Evolutionary conservation across 2,888 invertebrate species (phyloP).

Genomic region (Lepidochitona cinerea): DNA sequence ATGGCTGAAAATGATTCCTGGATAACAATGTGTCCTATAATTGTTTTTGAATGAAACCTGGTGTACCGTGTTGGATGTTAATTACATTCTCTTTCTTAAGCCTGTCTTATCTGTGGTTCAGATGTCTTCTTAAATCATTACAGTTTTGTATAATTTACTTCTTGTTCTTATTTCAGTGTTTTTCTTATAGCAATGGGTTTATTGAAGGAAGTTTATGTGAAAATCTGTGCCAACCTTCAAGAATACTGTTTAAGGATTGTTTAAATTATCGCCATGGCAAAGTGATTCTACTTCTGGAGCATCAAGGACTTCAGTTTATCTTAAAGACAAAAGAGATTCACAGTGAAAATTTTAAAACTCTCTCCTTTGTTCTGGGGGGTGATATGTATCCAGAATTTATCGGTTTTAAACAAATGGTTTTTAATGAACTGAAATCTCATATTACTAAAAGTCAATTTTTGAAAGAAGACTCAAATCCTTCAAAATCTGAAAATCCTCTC

Average conservation of each 20-base stretch:
- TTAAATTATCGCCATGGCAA: slow-evolving; percentile 77
- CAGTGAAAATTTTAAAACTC: not conserved
- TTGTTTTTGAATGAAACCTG: no score
- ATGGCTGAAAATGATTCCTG: no score
- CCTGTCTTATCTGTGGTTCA: no score
- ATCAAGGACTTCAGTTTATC: not conserved
- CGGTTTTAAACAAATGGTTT: slow-evolving; percentile 25
- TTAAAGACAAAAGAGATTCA: not conserved
- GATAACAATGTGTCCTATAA: no score
- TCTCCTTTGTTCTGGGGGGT: not conserved
- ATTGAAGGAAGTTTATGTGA: slow-evolving; percentile 78
- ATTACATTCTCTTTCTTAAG: no score
- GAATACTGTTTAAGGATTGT: slow-evolving; percentile 75
- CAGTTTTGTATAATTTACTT: no score
- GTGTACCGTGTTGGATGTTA: no score
- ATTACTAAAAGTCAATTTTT: not conserved
- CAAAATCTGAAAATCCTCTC: no score
- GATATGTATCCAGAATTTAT: not conserved
- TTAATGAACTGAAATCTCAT: slow-evolving; percentile 3
- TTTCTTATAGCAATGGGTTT: slow-evolving; percentile 72
- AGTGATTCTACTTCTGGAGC: slow-evolving; percentile 54
- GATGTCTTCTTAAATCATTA: no score
- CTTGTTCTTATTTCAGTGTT: slow-evolving; percentile 53
- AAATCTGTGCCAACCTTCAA: slow-evolving; percentile 75
- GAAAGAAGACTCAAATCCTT: no score